Conservation (phyloP, 2,888 invertebrate genomes). For the Lithosia quadra region DNA sequence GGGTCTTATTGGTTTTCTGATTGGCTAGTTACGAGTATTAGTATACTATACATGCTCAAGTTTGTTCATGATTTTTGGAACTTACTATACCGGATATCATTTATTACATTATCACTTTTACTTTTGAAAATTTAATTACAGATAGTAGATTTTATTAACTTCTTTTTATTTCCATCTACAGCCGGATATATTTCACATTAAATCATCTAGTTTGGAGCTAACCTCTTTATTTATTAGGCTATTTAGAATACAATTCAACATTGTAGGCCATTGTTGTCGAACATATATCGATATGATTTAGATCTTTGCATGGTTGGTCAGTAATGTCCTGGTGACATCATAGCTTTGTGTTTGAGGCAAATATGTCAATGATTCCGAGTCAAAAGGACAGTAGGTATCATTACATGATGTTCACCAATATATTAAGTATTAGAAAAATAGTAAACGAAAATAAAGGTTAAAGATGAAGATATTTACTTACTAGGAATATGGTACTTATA, state of each 20-base stretch:
- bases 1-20: no score
- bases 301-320: constrained; percentile 25
- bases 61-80: no score
- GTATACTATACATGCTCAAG: no score
- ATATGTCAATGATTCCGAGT: background rate
- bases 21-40: no score
- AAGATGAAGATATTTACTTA: background rate
- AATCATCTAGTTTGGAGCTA: constrained; percentile 10
- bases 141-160: background rate
- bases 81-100: no score
- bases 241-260: constrained; percentile 25
- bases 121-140: background rate
- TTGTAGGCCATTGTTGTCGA: constrained; percentile 25
- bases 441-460: background rate
- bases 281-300: constrained; percentile 36
- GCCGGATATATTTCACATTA: constrained; percentile 17
- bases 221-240: constrained; percentile 22
- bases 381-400: background rate
- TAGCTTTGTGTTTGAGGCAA: background rate
- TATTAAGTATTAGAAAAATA: background rate
- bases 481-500: no score
- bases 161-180: background rate
- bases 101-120: no score
- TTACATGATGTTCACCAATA: background rate
- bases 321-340: constrained; percentile 26